Percentiles rank a stretch among this genome's conserved stretches.
Conservation (phyloP, 2,113 vertebrate genomes). For the Prunella himalayana region DNA sequence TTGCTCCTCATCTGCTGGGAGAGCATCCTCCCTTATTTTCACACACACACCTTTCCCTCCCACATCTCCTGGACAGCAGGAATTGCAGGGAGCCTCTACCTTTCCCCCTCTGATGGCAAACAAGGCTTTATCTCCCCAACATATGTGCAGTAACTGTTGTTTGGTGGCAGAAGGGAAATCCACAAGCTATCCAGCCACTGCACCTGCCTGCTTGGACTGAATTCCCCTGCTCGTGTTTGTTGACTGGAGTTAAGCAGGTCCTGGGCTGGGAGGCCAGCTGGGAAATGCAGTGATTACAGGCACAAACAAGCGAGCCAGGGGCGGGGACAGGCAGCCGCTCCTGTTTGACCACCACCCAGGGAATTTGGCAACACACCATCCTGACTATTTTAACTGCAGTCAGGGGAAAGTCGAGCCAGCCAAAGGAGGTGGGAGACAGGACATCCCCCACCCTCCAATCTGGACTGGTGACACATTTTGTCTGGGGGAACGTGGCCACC, state of each 20-base stretch:
- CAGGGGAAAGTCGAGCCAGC: background rate
- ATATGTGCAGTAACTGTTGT: background rate
- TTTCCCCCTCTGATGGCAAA: background rate
- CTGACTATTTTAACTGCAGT: background rate
- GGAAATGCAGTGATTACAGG: constrained; percentile 13
- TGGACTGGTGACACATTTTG: background rate
- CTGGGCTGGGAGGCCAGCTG: constrained; percentile 38
- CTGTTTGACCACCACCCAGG: background rate
- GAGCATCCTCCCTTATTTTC: background rate
- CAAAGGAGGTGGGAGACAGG: constrained; percentile 37
- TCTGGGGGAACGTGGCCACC: background rate
- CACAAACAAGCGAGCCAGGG: background rate
- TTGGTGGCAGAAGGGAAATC: constrained; percentile 34
- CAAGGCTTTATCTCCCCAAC: background rate
- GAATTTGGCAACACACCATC: background rate
- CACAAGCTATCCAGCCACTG: constrained; percentile 41
- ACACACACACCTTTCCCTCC: background rate
- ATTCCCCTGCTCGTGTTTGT: background rate
- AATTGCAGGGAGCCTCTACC: background rate
- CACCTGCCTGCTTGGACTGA: constrained; percentile 42
- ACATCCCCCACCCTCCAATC: constrained; percentile 12
- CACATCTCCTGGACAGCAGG: background rate
- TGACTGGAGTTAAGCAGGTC: constrained; percentile 12
- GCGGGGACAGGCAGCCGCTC: background rate
- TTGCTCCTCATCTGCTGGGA: background rate